Evolutionary conservation across 1,140 invertebrate genomes (phyloP), one percentile per base, ranked within the genome.

Genomic region (Euwallacea similis): DNA sequence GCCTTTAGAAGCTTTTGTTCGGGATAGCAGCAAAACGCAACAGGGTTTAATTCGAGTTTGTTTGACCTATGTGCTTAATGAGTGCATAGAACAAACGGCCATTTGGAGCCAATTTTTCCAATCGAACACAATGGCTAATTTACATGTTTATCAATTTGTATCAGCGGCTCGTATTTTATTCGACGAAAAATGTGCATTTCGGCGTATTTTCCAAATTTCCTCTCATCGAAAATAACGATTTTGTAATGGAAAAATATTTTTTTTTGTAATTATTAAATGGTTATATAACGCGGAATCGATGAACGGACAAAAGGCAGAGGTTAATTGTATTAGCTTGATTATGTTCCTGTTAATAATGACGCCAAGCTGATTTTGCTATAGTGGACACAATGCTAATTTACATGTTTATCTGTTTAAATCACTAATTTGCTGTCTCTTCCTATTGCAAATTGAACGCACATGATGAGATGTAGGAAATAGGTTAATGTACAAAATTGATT

Each of bases 361-460:
- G 42, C 42, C 21, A 59, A 60, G 41, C 58, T 13, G 42, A 60
- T 41, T 41, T 41, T 42, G 13, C n/a, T 42, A 42, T 41, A 21
- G 42, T 13, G 21, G 33, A 41, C 9, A 21, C 42, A 10, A 60
- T 33, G 7, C 21, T 60, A 60, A 60, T 60, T 60, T 60, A 41
- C 58, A 60, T 60, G 58, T 60, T 60, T 41, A 60, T 60, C 58
- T 41, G 42, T 60, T 60, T 60, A 41, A 42, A 60, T 41, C 41
- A 60, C 16, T n/a, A 42, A 42, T 41, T 60, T 11, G 58, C 21
- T 33, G 21, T 4, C 21, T 33, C 21, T 33, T 33, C 21, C 21
- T 33, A 33, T 33, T 33, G 21, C 1, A 33, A 33, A 33, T 33
- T 33, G 21, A 33, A 33, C 21, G 21, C 21, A 33, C 21, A 33